phyloP scores from a whole-genome alignment of 2,888 invertebrate genomes.

The Melipona bicolor region DNA sequence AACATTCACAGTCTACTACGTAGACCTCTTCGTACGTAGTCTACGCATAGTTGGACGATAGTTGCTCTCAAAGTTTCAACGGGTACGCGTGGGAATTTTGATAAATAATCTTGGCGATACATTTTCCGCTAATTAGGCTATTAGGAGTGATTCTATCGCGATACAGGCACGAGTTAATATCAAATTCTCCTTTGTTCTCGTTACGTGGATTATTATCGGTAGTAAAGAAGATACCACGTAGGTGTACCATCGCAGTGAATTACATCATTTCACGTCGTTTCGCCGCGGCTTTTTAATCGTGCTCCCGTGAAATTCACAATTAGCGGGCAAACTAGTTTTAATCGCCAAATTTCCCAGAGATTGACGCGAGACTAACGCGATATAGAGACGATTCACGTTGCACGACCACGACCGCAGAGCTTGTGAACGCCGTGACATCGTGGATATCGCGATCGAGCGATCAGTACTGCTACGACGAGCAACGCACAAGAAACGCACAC shows the following conservation, averaged over 20 bases:
- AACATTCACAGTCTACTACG: not conserved
- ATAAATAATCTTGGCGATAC: not conserved
- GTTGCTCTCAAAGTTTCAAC: not conserved
- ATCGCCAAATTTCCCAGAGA: conserved; percentile 23
- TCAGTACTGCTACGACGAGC: too few species aligned
- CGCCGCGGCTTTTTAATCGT: conserved; percentile 39
- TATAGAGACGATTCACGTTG: conserved; percentile 1
- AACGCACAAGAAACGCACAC: too few species aligned
- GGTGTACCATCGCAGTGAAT: conserved; percentile 16
- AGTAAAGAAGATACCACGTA: not conserved
- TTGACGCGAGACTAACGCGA: conserved; percentile 2
- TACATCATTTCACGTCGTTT: conserved; percentile 24
- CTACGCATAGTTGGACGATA: not conserved
- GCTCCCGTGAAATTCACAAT: conserved; percentile 13
- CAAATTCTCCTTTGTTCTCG: conserved; percentile 2
- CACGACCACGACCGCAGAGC: not conserved
- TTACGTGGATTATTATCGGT: conserved; percentile 22
- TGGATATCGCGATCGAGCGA: not conserved
- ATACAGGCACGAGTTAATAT: not conserved
- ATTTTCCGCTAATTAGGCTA: not conserved
- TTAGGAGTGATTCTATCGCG: not conserved
- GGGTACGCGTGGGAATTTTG: too few species aligned
- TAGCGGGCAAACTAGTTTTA: conserved; percentile 34
- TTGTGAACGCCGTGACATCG: not conserved
- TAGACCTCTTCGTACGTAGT: not conserved